Evolutionary conservation across 2,888 invertebrate species (phyloP).

Genomic region (Tetranychus piercei): DNA sequence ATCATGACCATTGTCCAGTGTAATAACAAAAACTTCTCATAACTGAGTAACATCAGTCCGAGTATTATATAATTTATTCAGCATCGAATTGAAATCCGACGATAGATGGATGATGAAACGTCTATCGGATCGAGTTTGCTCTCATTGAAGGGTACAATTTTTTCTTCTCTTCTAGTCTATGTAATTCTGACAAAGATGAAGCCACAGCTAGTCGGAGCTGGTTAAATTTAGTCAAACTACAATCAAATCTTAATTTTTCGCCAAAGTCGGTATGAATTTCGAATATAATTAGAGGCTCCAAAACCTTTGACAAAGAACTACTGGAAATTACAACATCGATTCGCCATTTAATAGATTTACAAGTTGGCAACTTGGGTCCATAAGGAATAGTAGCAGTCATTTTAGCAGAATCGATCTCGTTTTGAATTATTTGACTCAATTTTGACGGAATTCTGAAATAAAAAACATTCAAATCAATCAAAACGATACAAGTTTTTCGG

Average conservation of each 20-base stretch:
- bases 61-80: too few relatives aligned
- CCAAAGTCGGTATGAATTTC: conserved; percentile 4
- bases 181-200: not conserved
- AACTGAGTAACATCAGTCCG: too few relatives aligned
- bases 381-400: not conserved
- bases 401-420: not conserved
- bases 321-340: conserved; percentile 17
- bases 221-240: conserved; percentile 4
- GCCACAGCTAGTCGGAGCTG: conserved; percentile 2
- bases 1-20: too few relatives aligned
- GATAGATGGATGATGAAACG: too few relatives aligned
- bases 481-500: not conserved
- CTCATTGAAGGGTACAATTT: not conserved
- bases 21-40: too few relatives aligned
- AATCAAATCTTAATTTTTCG: not conserved
- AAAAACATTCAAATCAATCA: not conserved
- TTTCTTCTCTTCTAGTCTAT: not conserved
- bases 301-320: conserved; percentile 13
- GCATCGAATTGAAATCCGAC: too few relatives aligned
- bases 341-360: conserved; percentile 13
- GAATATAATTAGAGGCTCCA: conserved; percentile 20
- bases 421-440: not conserved
- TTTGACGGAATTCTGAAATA: not conserved
- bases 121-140: not conserved
- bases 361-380: not conserved